phyloP scores from a whole-genome alignment of 2,888 invertebrate species.

The Ormyrus nitidulus region DNA sequence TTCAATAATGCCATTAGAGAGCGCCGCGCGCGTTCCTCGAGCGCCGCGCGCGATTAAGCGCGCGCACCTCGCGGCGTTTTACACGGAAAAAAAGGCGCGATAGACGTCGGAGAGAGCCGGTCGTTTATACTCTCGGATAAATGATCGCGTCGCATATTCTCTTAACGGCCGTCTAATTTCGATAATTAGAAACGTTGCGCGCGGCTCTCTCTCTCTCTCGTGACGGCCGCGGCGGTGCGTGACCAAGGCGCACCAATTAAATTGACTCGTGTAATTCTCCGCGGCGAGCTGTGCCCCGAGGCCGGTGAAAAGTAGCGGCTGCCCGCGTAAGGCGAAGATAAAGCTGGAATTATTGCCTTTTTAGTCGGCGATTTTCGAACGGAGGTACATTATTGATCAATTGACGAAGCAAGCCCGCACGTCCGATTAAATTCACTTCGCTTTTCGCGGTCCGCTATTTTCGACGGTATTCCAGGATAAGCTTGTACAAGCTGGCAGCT shows the following conservation, averaged over 20 bases:
- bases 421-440: too few species aligned
- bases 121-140: slow-evolving; percentile 5
- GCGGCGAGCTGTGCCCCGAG: too few species aligned
- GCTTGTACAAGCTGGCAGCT: too few species aligned
- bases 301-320: too few species aligned
- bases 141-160: slow-evolving; percentile 32
- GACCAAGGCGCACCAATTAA: slow-evolving; percentile 24
- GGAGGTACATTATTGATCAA: too few species aligned
- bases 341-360: too few species aligned
- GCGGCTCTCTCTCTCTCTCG: neutral
- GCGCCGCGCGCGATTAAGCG: slow-evolving; percentile 31
- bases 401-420: too few species aligned
- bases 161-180: slow-evolving; percentile 45
- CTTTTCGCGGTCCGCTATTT: too few species aligned
- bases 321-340: too few species aligned
- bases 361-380: too few species aligned
- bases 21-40: neutral
- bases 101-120: neutral
- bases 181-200: slow-evolving; percentile 42
- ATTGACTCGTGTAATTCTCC: neutral
- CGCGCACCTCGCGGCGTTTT: slow-evolving; percentile 21
- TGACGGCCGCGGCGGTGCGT: neutral
- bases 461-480: too few species aligned
- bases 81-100: neutral
- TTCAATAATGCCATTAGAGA: slow-evolving; percentile 45